phyloP scores from a whole-genome alignment of 2,113 vertebrate species.

The Oncorhynchus clarkii region DNA sequence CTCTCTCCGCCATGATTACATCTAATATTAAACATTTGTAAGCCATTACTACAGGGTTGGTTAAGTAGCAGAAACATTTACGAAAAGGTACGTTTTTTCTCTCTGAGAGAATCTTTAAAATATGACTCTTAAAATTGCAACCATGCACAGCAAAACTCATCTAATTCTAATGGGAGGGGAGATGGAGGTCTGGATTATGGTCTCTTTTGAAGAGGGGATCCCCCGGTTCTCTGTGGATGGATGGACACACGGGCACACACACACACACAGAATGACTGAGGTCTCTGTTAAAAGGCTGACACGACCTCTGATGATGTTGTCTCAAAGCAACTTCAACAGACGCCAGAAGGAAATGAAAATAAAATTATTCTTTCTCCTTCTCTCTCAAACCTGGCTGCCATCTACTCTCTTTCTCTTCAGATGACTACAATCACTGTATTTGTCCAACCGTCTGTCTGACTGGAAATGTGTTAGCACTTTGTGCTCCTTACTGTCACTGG shows the following conservation, averaged over 20 bases:
- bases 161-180: conserved; percentile 51
- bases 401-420: conserved; percentile 12
- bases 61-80: conserved; percentile 58
- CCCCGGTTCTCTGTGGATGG: conserved; percentile 6
- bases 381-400: conserved; percentile 2
- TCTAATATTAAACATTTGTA: conserved; percentile 63
- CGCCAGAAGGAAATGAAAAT: conserved; percentile 28
- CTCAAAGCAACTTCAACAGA: conserved; percentile 2
- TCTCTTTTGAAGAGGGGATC: conserved; percentile 57
- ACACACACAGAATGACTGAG: conserved; percentile 38
- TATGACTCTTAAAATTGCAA: conserved; percentile 74
- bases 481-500: conserved; percentile 31
- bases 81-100: conserved; percentile 61
- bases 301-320: conserved; percentile 29
- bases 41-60: conserved; percentile 44
- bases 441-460: conserved; percentile 2
- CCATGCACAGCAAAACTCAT: conserved; percentile 63
- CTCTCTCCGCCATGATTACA: conserved; percentile 41
- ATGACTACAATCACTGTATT: conserved; percentile 19
- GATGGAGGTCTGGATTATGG: conserved; percentile 42
- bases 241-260: conserved; percentile 15
- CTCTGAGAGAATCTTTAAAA: conserved; percentile 65
- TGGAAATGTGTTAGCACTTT: conserved; percentile 45
- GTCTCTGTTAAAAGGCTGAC: conserved; percentile 50
- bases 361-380: background rate